Evolutionary conservation across 2,888 invertebrate genomes (phyloP), one percentile per base, ranked within the genome.

Genomic region (Micoletzkya japonica): DNA sequence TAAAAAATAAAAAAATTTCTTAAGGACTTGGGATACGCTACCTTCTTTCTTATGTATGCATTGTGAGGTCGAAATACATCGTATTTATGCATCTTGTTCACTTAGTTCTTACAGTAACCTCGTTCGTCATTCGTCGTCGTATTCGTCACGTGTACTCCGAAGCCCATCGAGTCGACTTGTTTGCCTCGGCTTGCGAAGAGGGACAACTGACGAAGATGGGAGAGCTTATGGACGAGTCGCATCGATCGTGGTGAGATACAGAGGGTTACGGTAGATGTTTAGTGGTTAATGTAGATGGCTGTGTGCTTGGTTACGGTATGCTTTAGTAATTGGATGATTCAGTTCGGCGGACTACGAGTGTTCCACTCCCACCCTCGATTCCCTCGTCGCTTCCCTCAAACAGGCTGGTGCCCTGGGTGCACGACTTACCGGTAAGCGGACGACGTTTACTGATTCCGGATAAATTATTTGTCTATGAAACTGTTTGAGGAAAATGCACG

Each of bases 401-500:
- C 56, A 57, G 28, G 74, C 61, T 24, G 80, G 80, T 10, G 90
- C 90, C 3, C 88, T 91, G n/a, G 92, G 93, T 54, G 92, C 93
- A n/a, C 90, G 97, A 64, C 88, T 98, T 50, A 97, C 97, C 1
- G 98, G n/a, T n/a, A n/a, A n/a, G n/a, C n/a, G n/a, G n/a, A n/a
- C n/a, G 97, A 44, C 97, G 97, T 37, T 95, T 95, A 89, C 97
- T 97, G 97, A 17, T 61, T 57, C 24, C 58, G 58, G 17, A 24
- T 26, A 10, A 57, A 57, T 14, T 17, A 17, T 20, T n/a, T n/a
- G n/a, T n/a, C n/a, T n/a, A n/a, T n/a, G n/a, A n/a, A n/a, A n/a
- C n/a, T n/a, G n/a, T n/a, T n/a, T n/a, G n/a, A n/a, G n/a, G n/a
- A n/a, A n/a, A n/a, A n/a, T n/a, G n/a, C n/a, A n/a, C n/a, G n/a